Conservation (phyloP, 2,888 invertebrate species). For the Tachystola acroxantha region DNA sequence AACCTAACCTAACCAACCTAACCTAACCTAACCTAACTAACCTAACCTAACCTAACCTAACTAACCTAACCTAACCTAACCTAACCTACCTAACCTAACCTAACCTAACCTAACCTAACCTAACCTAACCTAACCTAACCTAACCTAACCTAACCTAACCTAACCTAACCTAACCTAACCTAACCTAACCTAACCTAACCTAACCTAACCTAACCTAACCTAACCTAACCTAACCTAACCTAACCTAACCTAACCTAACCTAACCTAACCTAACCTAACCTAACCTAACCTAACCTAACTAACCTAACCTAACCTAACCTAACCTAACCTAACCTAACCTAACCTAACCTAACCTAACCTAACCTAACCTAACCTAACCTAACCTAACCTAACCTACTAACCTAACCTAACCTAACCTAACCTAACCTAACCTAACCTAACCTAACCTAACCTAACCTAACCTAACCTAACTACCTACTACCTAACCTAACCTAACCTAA, state of each 20-base stretch:
- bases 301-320: no score
- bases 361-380: no score
- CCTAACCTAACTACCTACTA: no score
- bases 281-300: no score
- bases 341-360: no score
- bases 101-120: background rate
- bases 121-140: background rate
- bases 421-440: no score
- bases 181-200: background rate
- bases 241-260: slow-evolving; percentile 13
- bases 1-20: background rate
- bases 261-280: background rate
- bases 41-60: slow-evolving; percentile 14
- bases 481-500: no score
- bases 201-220: no score
- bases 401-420: no score
- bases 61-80: slow-evolving; percentile 9
- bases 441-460: no score
- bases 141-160: background rate
- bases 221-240: slow-evolving; percentile 17
- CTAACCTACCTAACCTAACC: background rate
- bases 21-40: slow-evolving; percentile 13
- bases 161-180: background rate
- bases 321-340: no score
- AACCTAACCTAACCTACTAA: no score